Conservation (phyloP, 2,113 vertebrate genomes). For the Callocephalon fimbriatum region DNA sequence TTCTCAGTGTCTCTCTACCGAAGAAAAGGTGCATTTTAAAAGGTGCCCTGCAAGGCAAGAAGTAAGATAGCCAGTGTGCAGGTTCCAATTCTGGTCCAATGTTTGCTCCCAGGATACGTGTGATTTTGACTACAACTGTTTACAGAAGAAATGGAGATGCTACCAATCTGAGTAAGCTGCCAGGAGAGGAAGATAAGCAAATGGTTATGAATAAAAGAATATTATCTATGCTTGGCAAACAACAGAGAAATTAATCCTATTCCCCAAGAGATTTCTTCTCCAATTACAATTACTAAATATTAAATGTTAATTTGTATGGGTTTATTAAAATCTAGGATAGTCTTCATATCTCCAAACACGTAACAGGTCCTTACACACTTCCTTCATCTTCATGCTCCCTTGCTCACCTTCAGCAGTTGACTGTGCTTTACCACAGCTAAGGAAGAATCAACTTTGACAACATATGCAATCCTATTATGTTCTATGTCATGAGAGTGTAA, state of each 20-base stretch:
- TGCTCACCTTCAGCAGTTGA: neutral
- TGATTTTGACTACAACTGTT: neutral
- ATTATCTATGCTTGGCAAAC: neutral
- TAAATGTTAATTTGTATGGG: neutral
- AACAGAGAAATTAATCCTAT: neutral
- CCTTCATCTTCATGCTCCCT: neutral
- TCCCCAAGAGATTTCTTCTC: neutral
- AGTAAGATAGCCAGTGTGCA: neutral
- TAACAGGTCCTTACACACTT: neutral
- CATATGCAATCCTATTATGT: neutral
- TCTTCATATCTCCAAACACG: neutral
- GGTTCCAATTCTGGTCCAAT: neutral
- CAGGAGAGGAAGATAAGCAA: neutral
- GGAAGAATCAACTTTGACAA: neutral
- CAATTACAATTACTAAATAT: neutral
- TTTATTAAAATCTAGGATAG: constrained; percentile 11
- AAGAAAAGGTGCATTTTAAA: neutral
- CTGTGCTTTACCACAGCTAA: neutral
- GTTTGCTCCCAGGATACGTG: neutral
- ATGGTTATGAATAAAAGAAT: neutral
- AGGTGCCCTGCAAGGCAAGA: neutral
- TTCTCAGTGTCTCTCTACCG: neutral
- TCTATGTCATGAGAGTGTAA: neutral
- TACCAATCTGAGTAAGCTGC: neutral
- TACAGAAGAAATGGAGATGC: neutral